Conservation (phyloP, 2,888 invertebrate species). For the Euspilapteryx auroguttella region DNA sequence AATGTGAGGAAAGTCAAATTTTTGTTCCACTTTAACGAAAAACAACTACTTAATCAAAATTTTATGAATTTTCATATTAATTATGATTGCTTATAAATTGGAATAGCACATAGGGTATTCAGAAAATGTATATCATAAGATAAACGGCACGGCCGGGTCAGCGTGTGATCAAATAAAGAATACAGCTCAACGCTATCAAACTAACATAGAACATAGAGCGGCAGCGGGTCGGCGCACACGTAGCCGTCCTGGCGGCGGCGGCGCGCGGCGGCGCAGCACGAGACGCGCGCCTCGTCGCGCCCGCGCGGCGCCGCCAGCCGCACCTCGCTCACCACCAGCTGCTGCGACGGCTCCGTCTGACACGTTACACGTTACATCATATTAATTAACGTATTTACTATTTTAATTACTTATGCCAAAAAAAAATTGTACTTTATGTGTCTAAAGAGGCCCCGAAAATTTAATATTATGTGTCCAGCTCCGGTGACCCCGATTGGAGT, state of each 20-base stretch:
- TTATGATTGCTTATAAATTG: neutral
- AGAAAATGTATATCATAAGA: neutral
- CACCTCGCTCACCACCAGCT: slow-evolving; percentile 32
- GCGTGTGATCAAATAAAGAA: no score
- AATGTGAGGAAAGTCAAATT: no score
- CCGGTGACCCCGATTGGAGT: no score
- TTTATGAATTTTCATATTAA: no score
- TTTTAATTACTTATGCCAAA: no score
- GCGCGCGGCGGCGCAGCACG: slow-evolving; percentile 38
- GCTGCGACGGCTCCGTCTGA: slow-evolving; percentile 31
- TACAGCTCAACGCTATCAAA: slow-evolving; percentile 8
- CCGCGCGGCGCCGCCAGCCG: slow-evolving; percentile 20
- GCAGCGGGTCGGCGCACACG: slow-evolving; percentile 28
- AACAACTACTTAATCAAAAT: no score
- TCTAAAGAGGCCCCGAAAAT: neutral
- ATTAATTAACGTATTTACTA: neutral
- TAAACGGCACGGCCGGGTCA: no score
- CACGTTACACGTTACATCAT: neutral
- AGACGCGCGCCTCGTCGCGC: slow-evolving; percentile 32
- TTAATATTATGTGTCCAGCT: neutral
- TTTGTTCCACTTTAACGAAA: no score
- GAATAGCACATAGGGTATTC: neutral
- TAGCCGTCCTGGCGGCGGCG: slow-evolving; percentile 15
- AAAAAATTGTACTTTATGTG: neutral
- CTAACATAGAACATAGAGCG: slow-evolving; percentile 36